A percentile compares a stretch with the other conserved stretches of the same genome.
Evolutionary conservation across 1,140 invertebrate species (phyloP).

Genomic region (Hycleus cichorii): DNA sequence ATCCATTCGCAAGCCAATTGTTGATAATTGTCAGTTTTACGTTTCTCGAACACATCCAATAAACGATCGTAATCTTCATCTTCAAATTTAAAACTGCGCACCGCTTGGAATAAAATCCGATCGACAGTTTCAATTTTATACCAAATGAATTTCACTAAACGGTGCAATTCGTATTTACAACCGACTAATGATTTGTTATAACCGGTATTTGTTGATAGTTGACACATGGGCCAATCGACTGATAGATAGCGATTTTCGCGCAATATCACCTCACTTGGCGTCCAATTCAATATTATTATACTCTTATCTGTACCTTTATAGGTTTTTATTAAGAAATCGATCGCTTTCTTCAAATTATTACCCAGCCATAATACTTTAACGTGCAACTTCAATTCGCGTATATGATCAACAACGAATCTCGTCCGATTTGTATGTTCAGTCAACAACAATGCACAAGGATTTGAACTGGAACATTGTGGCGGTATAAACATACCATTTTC

Average conservation of each 20-base stretch:
- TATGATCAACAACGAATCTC: constrained; percentile 48
- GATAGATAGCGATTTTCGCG: constrained; percentile 44
- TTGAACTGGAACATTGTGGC: constrained; percentile 41
- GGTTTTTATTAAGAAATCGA: constrained; percentile 42
- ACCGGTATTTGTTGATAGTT: constrained; percentile 31
- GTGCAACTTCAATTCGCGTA: constrained; percentile 46
- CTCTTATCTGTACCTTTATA: constrained; percentile 36
- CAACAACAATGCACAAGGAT: constrained; percentile 51
- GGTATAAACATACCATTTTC: constrained; percentile 52
- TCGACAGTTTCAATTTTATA: constrained; percentile 46
- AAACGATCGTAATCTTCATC: constrained; percentile 49
- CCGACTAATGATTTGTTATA: constrained; percentile 22
- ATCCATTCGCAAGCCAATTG: constrained; percentile 66
- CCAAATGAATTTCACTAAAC: constrained; percentile 62
- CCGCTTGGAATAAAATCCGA: constrained; percentile 47
- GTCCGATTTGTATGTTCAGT: constrained; percentile 47
- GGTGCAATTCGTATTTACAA: constrained; percentile 57
- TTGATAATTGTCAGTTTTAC: constrained; percentile 30
- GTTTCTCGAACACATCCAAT: constrained; percentile 42
- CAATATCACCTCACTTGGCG: constrained; percentile 56
- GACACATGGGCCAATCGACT: constrained; percentile 51
- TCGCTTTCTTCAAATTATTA: constrained; percentile 44
- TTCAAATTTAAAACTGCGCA: constrained; percentile 51
- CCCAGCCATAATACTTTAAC: constrained; percentile 61
- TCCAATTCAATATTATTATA: constrained; percentile 59